A percentile compares a stretch with the other conserved stretches of the same genome.
Conservation (phyloP, 2,888 invertebrate species). For the Caenorhabditis virilis region DNA sequence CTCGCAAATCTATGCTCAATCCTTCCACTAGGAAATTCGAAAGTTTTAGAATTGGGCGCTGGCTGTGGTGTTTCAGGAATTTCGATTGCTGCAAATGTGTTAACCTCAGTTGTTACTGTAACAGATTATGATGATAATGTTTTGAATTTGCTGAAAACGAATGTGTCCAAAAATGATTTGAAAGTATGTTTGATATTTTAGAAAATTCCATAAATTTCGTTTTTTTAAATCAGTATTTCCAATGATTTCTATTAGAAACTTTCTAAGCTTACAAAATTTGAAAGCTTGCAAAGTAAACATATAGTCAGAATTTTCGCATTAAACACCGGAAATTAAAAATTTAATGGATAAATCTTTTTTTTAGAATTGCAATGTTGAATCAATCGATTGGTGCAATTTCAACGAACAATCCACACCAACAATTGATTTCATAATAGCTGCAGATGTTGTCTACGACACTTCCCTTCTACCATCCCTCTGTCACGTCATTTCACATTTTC, state of each 20-base stretch:
- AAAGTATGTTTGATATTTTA: background rate
- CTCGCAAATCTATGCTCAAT: slow-evolving; percentile 34
- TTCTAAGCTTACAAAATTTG: too few species aligned
- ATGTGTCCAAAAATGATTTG: slow-evolving; percentile 30
- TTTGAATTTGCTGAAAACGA: slow-evolving; percentile 44
- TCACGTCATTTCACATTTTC: slow-evolving; percentile 27
- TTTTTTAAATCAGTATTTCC: too few species aligned
- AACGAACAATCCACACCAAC: slow-evolving; percentile 9
- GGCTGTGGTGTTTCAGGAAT: slow-evolving; percentile 59
- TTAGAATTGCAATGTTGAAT: slow-evolving; percentile 2
- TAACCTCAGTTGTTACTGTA: slow-evolving; percentile 24
- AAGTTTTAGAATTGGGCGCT: slow-evolving; percentile 57
- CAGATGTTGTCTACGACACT: slow-evolving; percentile 53
- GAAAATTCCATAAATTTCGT: too few species aligned
- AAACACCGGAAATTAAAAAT: too few species aligned
- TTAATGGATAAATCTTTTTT: background rate
- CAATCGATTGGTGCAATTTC: slow-evolving; percentile 40
- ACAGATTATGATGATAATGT: slow-evolving; percentile 58
- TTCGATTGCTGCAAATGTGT: slow-evolving; percentile 15
- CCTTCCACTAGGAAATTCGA: slow-evolving; percentile 14
- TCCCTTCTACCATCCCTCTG: slow-evolving; percentile 39
- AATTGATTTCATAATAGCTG: slow-evolving; percentile 40
- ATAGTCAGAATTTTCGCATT: too few species aligned
- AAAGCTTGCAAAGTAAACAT: too few species aligned
- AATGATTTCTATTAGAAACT: too few species aligned